These are phyloP conservation scores for Gryllus bimaculatus DNA, from an alignment of 1,140 invertebrate genomes.

Conservation along the genomic window DNA sequence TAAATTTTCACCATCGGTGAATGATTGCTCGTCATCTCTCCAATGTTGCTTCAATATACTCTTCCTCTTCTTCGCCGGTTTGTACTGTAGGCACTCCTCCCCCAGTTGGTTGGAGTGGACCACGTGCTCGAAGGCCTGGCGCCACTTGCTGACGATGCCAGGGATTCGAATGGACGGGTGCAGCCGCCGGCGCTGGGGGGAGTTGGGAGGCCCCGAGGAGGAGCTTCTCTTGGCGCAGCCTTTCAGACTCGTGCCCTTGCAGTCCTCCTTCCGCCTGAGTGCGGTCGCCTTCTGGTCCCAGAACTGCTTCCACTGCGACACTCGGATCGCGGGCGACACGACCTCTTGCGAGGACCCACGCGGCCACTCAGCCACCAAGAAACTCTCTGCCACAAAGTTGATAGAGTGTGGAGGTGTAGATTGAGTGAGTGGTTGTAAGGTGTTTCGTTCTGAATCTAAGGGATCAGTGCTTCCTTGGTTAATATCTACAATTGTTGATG, in stretches of 20 bases:
- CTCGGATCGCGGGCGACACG: not conserved
- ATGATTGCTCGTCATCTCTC: not conserved
- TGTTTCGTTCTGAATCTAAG: too few relatives aligned
- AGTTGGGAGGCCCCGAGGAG: not conserved
- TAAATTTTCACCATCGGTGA: not conserved
- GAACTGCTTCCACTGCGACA: not conserved
- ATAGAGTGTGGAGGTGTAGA: too few relatives aligned
- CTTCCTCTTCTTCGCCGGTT: not conserved
- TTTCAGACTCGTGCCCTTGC: not conserved
- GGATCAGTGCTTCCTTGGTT: too few relatives aligned
- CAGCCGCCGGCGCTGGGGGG: not conserved
- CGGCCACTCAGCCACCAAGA: not conserved
- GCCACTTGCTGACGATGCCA: not conserved
- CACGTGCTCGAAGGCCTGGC: not conserved
- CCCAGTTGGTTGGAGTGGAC: not conserved
- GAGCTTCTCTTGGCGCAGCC: not conserved
- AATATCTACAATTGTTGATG: too few relatives aligned
- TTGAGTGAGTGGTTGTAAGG: too few relatives aligned
- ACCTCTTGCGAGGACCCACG: not conserved
- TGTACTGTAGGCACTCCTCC: not conserved
- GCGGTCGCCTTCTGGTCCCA: not conserved
- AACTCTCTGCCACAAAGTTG: too few relatives aligned
- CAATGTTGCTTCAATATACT: not conserved
- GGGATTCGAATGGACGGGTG: not conserved
- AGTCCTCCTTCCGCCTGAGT: not conserved